Conservation (phyloP, 1,140 invertebrate genomes). For the Drosophila pruinosa region DNA sequence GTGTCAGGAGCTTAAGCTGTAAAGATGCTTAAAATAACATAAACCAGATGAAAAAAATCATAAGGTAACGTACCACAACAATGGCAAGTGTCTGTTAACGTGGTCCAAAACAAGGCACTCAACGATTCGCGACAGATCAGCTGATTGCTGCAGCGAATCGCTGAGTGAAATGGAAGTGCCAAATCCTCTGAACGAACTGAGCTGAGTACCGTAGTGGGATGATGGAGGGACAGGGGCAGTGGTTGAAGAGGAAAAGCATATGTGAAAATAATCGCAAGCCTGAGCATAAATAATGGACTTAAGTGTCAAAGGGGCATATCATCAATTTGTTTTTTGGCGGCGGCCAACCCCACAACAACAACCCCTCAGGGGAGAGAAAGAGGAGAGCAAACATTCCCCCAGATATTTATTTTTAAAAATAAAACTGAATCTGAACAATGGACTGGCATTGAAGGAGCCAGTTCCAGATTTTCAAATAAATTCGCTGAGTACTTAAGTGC, state of each 20-base stretch:
- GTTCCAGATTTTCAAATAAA: conserved; percentile 76
- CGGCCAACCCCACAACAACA: conserved; percentile 23
- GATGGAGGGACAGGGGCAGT: not conserved
- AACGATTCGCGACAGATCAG: conserved; percentile 31
- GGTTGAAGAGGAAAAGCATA: conserved; percentile 10
- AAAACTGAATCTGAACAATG: conserved; percentile 39
- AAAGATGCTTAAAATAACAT: conserved; percentile 62
- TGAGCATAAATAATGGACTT: conserved; percentile 79
- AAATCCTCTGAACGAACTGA: conserved; percentile 51
- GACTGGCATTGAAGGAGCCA: conserved; percentile 42
- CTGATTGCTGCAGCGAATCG: conserved; percentile 57
- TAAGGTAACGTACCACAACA: conserved; percentile 51
- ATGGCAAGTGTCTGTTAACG: conserved; percentile 45
- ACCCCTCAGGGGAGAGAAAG: not conserved
- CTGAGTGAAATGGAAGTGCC: conserved; percentile 64
- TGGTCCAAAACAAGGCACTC: conserved; percentile 43
- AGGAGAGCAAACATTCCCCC: conserved; percentile 9
- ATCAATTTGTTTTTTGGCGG: conserved; percentile 71
- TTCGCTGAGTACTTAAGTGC: conserved; percentile 81
- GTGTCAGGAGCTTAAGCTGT: conserved; percentile 58
- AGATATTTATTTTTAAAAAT: conserved; percentile 41
- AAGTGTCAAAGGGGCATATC: conserved; percentile 79
- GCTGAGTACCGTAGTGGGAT: not conserved
- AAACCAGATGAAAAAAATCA: conserved; percentile 22
- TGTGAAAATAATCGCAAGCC: conserved; percentile 78